Conservation (phyloP, 1,140 invertebrate genomes). For the Eupristina koningsbergeri region DNA sequence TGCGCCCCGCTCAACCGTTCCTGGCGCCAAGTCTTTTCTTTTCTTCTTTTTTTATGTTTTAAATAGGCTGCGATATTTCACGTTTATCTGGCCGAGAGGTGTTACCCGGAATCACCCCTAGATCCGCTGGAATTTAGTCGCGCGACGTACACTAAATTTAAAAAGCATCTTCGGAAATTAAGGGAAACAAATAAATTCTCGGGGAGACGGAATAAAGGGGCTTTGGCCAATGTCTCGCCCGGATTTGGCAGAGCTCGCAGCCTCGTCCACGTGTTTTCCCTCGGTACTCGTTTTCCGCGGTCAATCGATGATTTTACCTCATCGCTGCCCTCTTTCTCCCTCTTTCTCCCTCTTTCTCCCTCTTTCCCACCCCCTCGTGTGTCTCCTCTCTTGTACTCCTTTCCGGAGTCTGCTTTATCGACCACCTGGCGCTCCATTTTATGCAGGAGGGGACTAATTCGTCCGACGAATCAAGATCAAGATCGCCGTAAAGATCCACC, state of each 20-base stretch:
- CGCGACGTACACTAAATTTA: not conserved
- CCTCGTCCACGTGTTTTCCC: conserved; percentile 29
- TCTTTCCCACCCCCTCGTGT: not conserved
- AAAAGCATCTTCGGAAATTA: not conserved
- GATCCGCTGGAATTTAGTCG: too few relatives aligned
- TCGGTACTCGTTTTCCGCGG: not conserved
- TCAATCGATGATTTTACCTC: conserved; percentile 40
- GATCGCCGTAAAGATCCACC: conserved; percentile 45
- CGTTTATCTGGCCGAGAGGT: too few relatives aligned
- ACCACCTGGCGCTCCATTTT: conserved; percentile 46
- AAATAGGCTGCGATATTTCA: too few relatives aligned
- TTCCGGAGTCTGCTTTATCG: conserved; percentile 27
- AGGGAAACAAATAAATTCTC: not conserved
- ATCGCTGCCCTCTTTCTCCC: not conserved
- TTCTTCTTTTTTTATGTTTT: too few relatives aligned
- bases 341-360: not conserved
- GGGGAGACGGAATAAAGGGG: not conserved
- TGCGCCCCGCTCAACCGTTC: too few relatives aligned
- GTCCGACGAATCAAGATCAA: conserved; percentile 42
- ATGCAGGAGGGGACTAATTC: conserved; percentile 38
- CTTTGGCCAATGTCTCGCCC: not conserved
- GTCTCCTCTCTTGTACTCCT: not conserved
- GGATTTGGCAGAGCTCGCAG: not conserved
- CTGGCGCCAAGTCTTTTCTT: too few relatives aligned
- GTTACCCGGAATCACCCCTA: too few relatives aligned